Conservation (phyloP, 2,888 invertebrate species). For the Caenorhabditis afra region DNA sequence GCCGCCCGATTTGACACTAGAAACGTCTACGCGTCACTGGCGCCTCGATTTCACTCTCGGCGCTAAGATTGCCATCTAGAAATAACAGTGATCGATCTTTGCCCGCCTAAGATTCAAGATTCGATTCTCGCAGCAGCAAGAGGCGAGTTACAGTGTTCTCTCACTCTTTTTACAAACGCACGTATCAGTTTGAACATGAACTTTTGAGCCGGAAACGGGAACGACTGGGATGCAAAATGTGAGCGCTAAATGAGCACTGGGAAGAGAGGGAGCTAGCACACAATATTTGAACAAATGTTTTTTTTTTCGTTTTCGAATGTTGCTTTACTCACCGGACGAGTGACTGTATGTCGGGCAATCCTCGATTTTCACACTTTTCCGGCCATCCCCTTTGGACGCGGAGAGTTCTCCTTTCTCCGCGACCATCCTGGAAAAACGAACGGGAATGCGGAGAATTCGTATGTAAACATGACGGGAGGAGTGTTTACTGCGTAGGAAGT, state of each 20-base stretch:
- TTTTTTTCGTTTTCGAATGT: not conserved
- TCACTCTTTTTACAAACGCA: not conserved
- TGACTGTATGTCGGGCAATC: conserved; percentile 58
- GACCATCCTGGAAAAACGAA: conserved; percentile 34
- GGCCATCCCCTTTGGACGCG: conserved; percentile 41
- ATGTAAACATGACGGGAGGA: conserved; percentile 16
- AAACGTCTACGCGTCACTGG: too few species aligned
- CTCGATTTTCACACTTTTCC: conserved; percentile 57
- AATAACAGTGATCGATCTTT: conserved; percentile 46
- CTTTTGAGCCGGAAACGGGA: conserved; percentile 3
- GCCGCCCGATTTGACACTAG: too few species aligned
- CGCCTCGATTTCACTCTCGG: conserved; percentile 1
- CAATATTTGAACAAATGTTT: conserved; percentile 52
- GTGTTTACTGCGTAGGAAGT: conserved; percentile 19
- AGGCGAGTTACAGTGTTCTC: not conserved
- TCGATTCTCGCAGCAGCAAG: not conserved
- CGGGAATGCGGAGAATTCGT: not conserved
- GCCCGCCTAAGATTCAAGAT: conserved; percentile 7
- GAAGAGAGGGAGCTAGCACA: conserved; percentile 5
- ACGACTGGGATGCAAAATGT: too few species aligned
- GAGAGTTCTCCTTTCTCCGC: conserved; percentile 27
- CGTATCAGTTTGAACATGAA: conserved; percentile 1
- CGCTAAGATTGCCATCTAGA: conserved; percentile 38
- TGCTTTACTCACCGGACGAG: conserved; percentile 53
- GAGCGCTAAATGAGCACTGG: conserved; percentile 23